Conservation (phyloP, 1,140 invertebrate genomes). For the Neomicropteryx cornuta region DNA sequence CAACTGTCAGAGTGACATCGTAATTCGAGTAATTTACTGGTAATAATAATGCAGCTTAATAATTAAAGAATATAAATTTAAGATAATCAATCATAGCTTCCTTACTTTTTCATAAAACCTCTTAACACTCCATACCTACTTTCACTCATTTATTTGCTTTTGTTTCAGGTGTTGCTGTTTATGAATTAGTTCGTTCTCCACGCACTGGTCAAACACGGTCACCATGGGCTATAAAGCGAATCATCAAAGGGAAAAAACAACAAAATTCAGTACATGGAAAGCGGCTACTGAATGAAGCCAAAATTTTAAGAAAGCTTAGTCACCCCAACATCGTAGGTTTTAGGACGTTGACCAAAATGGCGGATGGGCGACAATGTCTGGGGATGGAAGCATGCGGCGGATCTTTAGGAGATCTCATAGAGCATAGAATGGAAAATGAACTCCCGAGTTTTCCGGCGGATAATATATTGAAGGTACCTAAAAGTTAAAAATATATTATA, state of each 20-base stretch:
- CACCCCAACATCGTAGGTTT: conserved; percentile 82
- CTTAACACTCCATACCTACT: neutral
- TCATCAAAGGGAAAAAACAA: conserved; percentile 34
- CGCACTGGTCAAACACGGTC: conserved; percentile 50
- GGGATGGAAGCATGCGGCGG: conserved; percentile 59
- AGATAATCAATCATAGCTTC: conserved; percentile 1
- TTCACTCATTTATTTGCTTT: conserved; percentile 17
- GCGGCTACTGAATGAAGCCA: conserved; percentile 58
- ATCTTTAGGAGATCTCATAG: conserved; percentile 60
- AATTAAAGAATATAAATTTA: conserved; percentile 4
- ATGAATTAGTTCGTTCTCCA: conserved; percentile 60
- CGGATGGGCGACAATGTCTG: conserved; percentile 51
- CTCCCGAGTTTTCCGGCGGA: conserved; percentile 47
- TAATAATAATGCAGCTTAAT: conserved; percentile 7
- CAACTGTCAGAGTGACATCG: too few relatives aligned
- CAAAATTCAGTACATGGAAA: conserved; percentile 30
- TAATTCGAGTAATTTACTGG: conserved; percentile 4
- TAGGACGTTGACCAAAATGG: conserved; percentile 49
- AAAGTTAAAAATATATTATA: too few relatives aligned
- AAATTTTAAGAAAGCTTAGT: conserved; percentile 53
- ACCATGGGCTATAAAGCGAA: conserved; percentile 75
- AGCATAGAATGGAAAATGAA: conserved; percentile 47
- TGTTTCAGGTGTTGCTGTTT: conserved; percentile 60
- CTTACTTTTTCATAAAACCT: neutral
- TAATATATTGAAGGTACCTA: conserved; percentile 49